Base-by-base conservation (phyloP, 1,140 invertebrate species). In the Drosophila sproati region DNA sequence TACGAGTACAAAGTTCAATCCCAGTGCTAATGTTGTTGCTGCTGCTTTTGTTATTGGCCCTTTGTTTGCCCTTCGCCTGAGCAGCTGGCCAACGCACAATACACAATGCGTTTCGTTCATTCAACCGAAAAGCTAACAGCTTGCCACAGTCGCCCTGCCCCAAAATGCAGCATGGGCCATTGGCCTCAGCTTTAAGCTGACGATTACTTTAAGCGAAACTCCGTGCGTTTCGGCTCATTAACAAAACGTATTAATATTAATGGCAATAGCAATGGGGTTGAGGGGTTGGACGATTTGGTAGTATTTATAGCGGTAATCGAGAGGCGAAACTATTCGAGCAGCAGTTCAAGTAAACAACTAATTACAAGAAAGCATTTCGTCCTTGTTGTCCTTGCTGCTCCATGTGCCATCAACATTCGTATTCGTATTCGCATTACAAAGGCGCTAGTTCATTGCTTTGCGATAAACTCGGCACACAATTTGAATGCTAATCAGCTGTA, bases 361-460 rank as follows among this genome's bases (percentile, higher is more conserved):
- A 88, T 88, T 88, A 88, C 60, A 80, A 70, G 71, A 45, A 62
- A 59, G 55, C 62, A 54, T 32, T 59, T 47, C 43, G 57, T 55
- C 66, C 57, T 55, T 10, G 41, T 64, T 60, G 68, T 69, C 55
- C 52, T 75, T 45, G 64, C 37, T 74, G 73, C 20, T 10, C n/a
- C 7, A 10, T 72, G 62, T 29, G 3, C 45, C 34, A 3, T n/a
- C 29, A 35, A 5, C 20, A 29, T 2, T 50, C 12, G 3, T 41
- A 12, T 41, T 39, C 35, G 20, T 28, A 34, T 64, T 68, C 73
- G 56, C 78, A 87, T 78, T 88, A 82, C 80, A 82, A 82, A 79
- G 82, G 83, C 80, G 80, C 85, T 77, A 89, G 77, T 89, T 89
- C 85, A 89, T 89, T 88, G 85, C 85, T 88, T 89, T 88, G 85